These are phyloP conservation scores for Myopa tessellatipennis DNA, from an alignment of 2,888 invertebrate genomes.

Conservation along the genomic window DNA sequence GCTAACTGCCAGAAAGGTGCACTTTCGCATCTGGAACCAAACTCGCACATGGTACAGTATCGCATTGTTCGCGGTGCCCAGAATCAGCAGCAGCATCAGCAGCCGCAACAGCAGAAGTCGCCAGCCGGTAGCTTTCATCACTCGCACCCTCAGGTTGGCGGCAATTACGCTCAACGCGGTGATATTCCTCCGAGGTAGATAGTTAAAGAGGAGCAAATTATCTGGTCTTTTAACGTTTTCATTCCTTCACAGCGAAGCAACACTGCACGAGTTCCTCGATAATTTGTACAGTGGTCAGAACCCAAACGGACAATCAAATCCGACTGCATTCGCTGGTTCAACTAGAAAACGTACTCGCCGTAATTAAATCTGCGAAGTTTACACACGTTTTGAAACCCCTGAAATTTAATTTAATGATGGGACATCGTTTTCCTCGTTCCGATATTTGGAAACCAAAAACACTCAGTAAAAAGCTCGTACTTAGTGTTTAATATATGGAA, in stretches of 20 bases:
- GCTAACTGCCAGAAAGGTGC: conserved; percentile 85
- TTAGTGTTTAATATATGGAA: conserved; percentile 1
- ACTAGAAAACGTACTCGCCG: conserved; percentile 64
- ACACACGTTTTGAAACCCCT: neutral
- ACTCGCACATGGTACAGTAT: conserved; percentile 88
- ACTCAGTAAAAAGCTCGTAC: neutral
- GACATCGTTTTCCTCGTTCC: neutral
- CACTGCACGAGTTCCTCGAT: conserved; percentile 66
- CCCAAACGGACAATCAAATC: conserved; percentile 59
- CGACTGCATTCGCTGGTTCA: conserved; percentile 57
- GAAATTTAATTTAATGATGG: neutral
- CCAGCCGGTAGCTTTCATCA: conserved; percentile 48
- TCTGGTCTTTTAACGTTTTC: neutral
- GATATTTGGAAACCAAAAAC: neutral
- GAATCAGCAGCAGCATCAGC: conserved; percentile 63
- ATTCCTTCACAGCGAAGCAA: conserved; percentile 60
- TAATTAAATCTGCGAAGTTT: conserved; percentile 54
- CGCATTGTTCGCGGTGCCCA: conserved; percentile 68
- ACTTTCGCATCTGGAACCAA: conserved; percentile 81
- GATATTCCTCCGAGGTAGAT: conserved; percentile 50
- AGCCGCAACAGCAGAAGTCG: conserved; percentile 53
- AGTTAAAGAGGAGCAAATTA: conserved; percentile 12
- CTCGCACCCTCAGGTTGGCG: conserved; percentile 53
- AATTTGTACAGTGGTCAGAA: conserved; percentile 68
- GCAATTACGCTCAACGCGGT: conserved; percentile 49